These are phyloP conservation scores for Aramus guarauna DNA, from an alignment of 2,113 vertebrate genomes.

Conservation along the genomic window DNA sequence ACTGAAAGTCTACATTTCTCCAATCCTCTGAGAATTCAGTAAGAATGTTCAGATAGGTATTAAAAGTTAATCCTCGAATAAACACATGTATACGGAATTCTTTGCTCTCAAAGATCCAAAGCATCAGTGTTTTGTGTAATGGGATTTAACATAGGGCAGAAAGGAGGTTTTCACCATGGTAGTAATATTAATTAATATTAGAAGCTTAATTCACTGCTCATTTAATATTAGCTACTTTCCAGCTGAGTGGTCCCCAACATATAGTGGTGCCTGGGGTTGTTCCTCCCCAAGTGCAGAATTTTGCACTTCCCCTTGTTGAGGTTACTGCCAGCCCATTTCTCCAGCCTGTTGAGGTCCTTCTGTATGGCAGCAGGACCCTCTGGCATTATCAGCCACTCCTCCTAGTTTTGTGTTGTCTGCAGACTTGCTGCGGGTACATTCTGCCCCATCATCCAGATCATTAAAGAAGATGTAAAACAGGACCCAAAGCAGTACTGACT, in stretches of 20 bases:
- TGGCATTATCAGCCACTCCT: background rate
- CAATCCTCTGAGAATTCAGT: background rate
- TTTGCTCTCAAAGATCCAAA: background rate
- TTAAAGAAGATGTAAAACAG: background rate
- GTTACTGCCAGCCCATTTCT: background rate
- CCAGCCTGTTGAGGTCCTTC: background rate
- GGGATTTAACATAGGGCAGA: background rate
- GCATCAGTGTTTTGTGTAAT: background rate
- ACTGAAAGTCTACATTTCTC: background rate
- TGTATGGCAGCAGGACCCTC: background rate
- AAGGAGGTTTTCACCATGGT: accelerated
- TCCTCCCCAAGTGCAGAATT: background rate
- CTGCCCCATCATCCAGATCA: background rate
- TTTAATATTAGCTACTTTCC: background rate
- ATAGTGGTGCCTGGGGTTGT: background rate
- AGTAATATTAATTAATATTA: background rate
- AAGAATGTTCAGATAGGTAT: background rate
- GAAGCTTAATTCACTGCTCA: background rate
- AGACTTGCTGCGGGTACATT: background rate
- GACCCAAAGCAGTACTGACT: background rate
- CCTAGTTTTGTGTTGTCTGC: background rate
- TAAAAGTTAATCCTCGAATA: background rate
- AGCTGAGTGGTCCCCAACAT: background rate
- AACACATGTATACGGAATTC: background rate
- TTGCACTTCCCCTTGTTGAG: background rate